Evolutionary conservation across 2,888 invertebrate species (phyloP).

Genomic region (Euzophera pinguis): DNA sequence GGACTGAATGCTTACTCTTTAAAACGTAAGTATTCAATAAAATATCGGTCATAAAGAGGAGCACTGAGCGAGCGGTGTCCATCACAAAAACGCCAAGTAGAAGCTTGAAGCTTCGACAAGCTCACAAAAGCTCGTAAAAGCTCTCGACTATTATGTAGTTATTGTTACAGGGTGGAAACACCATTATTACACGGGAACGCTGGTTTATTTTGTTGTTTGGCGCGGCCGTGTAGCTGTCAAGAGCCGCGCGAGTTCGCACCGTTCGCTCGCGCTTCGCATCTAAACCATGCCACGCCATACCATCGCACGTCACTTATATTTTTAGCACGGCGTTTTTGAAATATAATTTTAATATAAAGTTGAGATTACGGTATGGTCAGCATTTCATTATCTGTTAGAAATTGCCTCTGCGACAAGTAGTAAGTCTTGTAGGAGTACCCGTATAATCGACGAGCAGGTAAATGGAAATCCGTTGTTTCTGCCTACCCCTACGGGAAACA

Average conservation of each 20-base stretch:
- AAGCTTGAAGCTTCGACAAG: constrained; percentile 75
- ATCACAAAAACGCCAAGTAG: constrained; percentile 72
- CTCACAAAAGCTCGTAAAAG: constrained; percentile 79
- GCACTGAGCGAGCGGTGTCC: constrained; percentile 51
- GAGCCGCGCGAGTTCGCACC: constrained; percentile 17
- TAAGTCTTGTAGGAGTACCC: no score
- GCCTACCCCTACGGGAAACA: no score
- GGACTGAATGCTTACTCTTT: constrained; percentile 46
- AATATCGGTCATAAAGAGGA: constrained; percentile 61
- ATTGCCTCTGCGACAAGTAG: no score
- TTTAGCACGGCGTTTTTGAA: background rate
- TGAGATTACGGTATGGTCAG: no score
- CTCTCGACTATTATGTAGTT: constrained; percentile 79
- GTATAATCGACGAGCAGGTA: no score
- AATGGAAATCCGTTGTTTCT: no score
- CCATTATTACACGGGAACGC: constrained; percentile 72
- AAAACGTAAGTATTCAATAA: constrained; percentile 70
- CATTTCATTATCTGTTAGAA: no score
- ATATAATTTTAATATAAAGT: background rate
- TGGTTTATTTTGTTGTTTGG: constrained; percentile 72
- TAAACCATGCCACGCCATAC: constrained; percentile 7
- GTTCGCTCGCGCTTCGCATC: constrained; percentile 16
- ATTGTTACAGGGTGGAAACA: constrained; percentile 79
- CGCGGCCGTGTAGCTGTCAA: constrained; percentile 40
- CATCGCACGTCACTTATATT: constrained; percentile 9